These are phyloP conservation scores for Solen grandis DNA, from an alignment of 1,140 invertebrate genomes.

Conservation along the genomic window DNA sequence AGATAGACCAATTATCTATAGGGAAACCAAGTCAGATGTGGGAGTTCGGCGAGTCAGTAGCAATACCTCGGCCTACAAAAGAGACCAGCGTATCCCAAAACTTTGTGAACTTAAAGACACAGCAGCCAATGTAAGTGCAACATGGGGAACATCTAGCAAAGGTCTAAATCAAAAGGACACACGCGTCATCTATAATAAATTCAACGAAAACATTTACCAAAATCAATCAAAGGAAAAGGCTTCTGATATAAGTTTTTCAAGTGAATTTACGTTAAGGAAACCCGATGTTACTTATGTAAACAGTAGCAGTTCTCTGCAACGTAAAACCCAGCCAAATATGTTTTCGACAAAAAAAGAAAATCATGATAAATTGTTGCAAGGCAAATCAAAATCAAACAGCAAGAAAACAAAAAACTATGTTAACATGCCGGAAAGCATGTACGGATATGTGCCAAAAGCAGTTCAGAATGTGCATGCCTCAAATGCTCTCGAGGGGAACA, in stretches of 20 bases:
- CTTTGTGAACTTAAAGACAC: no score
- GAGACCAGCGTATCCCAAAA: not conserved
- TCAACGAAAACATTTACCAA: no score
- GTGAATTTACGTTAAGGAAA: constrained; percentile 35
- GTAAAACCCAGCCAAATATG: not conserved
- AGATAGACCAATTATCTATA: constrained; percentile 9
- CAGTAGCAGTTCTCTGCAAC: constrained; percentile 8
- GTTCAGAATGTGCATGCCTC: constrained; percentile 63
- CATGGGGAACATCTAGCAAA: no score
- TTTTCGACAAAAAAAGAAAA: constrained; percentile 9
- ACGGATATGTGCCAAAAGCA: constrained; percentile 63
- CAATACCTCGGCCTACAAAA: not conserved
- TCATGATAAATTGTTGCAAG: constrained; percentile 11
- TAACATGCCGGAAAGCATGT: constrained; percentile 59
- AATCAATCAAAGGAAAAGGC: not conserved
- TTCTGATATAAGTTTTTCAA: constrained; percentile 20
- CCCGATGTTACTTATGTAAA: not conserved
- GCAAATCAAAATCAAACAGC: not conserved
- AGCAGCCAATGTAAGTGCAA: no score
- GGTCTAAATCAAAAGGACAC: no score
- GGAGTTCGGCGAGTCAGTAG: constrained; percentile 18
- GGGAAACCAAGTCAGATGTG: constrained; percentile 27
- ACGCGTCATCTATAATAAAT: constrained; percentile 2
- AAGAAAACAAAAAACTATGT: constrained; percentile 7
- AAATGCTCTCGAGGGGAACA: constrained; percentile 57